Conservation (phyloP, 1,140 invertebrate species). For the Mycetomoellerius zeteki region DNA sequence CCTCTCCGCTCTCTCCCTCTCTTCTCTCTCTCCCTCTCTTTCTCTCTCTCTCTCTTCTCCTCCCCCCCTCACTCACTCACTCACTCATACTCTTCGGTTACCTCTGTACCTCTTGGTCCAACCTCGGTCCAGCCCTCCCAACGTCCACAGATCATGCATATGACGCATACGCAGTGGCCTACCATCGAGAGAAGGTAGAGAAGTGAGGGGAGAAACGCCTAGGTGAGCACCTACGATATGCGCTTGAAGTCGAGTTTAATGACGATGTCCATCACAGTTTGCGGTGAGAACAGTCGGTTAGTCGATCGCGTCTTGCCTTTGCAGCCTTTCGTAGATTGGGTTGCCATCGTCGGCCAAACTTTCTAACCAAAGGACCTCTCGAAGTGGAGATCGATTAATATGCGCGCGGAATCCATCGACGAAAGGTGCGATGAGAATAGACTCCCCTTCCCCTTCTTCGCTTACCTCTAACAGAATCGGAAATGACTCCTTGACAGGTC, state of each 20-base stretch:
- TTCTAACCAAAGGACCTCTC: conserved; percentile 48
- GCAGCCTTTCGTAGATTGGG: conserved; percentile 56
- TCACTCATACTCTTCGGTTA: conserved; percentile 18
- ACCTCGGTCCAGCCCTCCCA: conserved; percentile 38
- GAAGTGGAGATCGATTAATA: conserved; percentile 52
- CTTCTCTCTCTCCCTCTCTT: conserved; percentile 24
- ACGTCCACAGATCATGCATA: conserved; percentile 70
- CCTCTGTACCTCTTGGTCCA: conserved; percentile 39
- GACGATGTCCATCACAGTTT: conserved; percentile 79
- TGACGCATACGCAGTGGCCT: conserved; percentile 39
- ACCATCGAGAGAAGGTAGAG: conserved; percentile 14
- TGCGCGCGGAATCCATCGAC: not conserved
- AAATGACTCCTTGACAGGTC: conserved; percentile 43
- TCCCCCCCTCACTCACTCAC: conserved; percentile 31
- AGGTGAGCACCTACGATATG: conserved; percentile 32
- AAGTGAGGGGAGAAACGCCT: conserved; percentile 6
- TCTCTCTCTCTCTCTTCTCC: not conserved
- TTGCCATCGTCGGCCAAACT: conserved; percentile 42
- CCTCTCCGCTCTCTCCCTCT: conserved; percentile 25
- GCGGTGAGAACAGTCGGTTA: conserved; percentile 35
- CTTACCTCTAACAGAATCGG: conserved; percentile 35
- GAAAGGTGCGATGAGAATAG: conserved; percentile 23
- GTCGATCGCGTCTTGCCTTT: conserved; percentile 49
- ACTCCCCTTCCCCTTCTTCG: conserved; percentile 1
- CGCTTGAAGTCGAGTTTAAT: conserved; percentile 76